Percentiles rank a stretch among this genome's conserved stretches.
These are phyloP conservation scores for Myotis findleyi DNA, from an alignment of 2,797 vertebrate genomes.

Conservation along the genomic window DNA sequence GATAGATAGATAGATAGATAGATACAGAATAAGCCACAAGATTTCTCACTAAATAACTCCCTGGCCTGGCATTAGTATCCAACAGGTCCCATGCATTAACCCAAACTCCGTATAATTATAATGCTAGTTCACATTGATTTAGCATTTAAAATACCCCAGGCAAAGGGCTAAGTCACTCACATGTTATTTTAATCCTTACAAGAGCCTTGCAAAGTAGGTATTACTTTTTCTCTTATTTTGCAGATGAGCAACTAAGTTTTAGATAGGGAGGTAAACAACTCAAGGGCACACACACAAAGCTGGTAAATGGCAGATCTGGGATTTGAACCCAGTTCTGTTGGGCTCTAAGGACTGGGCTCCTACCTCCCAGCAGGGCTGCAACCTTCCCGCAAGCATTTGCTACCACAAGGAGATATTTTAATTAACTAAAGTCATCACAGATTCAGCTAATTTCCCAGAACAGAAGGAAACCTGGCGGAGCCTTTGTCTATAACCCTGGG, in stretches of 20 bases:
- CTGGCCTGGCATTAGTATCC: not conserved
- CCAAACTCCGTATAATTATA: not conserved
- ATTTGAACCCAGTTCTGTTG: not conserved
- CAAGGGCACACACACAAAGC: not conserved
- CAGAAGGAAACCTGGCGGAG: not conserved
- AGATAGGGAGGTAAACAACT: not conserved
- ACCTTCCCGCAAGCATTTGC: not conserved
- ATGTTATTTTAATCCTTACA: not conserved
- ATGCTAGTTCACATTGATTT: not conserved
- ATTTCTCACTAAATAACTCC: not conserved
- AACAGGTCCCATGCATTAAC: not conserved
- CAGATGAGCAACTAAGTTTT: not conserved
- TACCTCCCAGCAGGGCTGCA: not conserved
- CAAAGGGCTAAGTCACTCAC: not conserved
- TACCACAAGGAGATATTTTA: not conserved
- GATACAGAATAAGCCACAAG: not conserved
- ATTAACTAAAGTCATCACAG: not conserved
- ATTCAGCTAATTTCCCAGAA: not conserved
- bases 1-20: not conserved
- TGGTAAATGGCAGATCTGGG: not conserved
- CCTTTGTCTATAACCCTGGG: not conserved
- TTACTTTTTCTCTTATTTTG: slow-evolving; percentile 26
- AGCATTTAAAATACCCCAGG: slow-evolving; percentile 29
- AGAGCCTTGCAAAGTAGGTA: not conserved
- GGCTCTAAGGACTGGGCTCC: not conserved